Percentiles rank a stretch among this genome's conserved stretches.
phyloP scores from a whole-genome alignment of 2,797 vertebrate species.

The Sebastes diaconus region DNA sequence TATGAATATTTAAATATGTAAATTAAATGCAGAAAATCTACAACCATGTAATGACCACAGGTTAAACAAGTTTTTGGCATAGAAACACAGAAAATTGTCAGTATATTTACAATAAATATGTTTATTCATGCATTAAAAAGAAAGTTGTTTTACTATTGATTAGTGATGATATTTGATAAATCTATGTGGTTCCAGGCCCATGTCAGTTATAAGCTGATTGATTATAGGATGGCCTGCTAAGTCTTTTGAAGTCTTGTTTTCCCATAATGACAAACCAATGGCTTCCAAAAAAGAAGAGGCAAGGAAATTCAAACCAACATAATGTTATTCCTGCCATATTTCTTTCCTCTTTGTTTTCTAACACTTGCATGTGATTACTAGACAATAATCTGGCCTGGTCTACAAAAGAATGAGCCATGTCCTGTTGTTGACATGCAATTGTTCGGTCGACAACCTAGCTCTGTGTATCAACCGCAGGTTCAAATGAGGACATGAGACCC shows the following conservation, averaged over 20 bases:
- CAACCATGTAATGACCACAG: neutral
- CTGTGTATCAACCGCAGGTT: neutral
- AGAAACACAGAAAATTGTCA: neutral
- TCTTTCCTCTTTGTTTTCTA: constrained; percentile 49
- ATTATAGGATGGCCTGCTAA: neutral
- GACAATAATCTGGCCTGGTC: constrained; percentile 35
- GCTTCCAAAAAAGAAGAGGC: constrained; percentile 16
- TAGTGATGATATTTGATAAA: neutral
- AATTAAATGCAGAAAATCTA: neutral
- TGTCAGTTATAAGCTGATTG: neutral
- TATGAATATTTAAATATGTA: neutral
- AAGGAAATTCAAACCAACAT: constrained; percentile 34
- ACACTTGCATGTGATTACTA: constrained; percentile 3
- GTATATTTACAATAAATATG: neutral
- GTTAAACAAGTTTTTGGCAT: neutral
- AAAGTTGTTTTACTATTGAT: neutral
- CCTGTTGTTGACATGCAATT: constrained; percentile 51
- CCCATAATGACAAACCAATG: neutral
- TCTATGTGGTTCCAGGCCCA: neutral
- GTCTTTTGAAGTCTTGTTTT: constrained; percentile 14
- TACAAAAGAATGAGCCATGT: constrained; percentile 44
- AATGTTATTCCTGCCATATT: constrained; percentile 32
- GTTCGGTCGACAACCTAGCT: constrained; percentile 19
- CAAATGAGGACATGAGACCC: constrained; percentile 7
- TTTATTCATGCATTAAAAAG: neutral